A percentile compares a stretch with the other conserved stretches of the same genome.
phyloP scores from a whole-genome alignment of 2,113 vertebrate species.

The Mormoops blainvillei region DNA sequence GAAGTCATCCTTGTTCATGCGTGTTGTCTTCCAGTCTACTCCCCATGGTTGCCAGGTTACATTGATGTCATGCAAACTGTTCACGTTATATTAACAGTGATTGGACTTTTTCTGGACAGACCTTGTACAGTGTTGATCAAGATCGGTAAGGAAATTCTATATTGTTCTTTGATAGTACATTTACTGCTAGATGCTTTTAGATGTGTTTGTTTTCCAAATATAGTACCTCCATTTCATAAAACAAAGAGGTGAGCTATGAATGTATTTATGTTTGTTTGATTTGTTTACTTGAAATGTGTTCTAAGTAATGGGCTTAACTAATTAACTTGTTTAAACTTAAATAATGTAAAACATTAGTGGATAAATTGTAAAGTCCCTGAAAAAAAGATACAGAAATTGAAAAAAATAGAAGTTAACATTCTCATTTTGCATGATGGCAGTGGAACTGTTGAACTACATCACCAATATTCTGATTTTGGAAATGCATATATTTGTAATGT shows the following conservation, averaged over 20 bases:
- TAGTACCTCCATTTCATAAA: not conserved
- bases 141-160: not conserved
- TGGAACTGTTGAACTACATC: not conserved
- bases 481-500: not conserved
- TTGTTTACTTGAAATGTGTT: not conserved
- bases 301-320: not conserved
- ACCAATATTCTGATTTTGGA: not conserved
- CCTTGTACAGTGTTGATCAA: not conserved
- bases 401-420: not conserved
- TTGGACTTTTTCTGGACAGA: too few species aligned
- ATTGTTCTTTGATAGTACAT: not conserved
- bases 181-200: not conserved
- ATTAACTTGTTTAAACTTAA: not conserved
- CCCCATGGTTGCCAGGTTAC: too few species aligned
- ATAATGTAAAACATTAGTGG: not conserved
- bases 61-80: too few species aligned
- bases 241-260: not conserved
- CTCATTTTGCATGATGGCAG: not conserved
- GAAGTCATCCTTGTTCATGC: too few species aligned
- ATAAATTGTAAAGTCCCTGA: not conserved
- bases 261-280: not conserved
- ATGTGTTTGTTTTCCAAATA: not conserved
- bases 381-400: not conserved
- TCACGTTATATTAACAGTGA: too few species aligned
- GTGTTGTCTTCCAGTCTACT: too few species aligned